Evolutionary conservation across 2,888 invertebrate species (phyloP).

Genomic region (Ametastegia equiseti): DNA sequence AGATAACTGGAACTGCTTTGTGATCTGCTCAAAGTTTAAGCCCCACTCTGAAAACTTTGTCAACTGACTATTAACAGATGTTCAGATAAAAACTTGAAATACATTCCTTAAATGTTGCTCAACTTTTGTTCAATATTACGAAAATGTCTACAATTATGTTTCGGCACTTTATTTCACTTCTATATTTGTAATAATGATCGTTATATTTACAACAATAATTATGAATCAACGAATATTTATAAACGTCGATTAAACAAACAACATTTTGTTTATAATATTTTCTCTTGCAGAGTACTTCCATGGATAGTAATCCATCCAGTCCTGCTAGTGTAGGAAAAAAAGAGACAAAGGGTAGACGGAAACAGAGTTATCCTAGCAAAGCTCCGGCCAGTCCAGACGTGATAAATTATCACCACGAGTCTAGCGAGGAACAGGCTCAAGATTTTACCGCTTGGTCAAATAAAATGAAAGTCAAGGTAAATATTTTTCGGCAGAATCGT

Average conservation of each 20-base stretch:
- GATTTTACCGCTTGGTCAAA: slow-evolving; percentile 73
- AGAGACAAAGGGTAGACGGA: slow-evolving; percentile 84
- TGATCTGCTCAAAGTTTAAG: slow-evolving; percentile 58
- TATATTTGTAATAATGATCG: too few species aligned
- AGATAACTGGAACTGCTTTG: slow-evolving; percentile 73
- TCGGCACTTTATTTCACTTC: background rate
- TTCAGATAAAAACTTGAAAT: slow-evolving; percentile 67
- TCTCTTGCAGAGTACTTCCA: slow-evolving; percentile 67
- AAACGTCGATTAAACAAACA: too few species aligned
- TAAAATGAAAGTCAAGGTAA: slow-evolving; percentile 65
- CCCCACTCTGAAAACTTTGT: slow-evolving; percentile 52
- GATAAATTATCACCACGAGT: slow-evolving; percentile 70
- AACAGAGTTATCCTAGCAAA: slow-evolving; percentile 89
- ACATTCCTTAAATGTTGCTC: background rate
- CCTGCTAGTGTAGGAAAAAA: slow-evolving; percentile 75
- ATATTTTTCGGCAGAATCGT: background rate
- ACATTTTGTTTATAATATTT: slow-evolving; percentile 12
- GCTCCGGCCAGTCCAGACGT: slow-evolving; percentile 75
- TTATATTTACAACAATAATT: slow-evolving; percentile 24
- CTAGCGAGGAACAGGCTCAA: slow-evolving; percentile 71
- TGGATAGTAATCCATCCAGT: slow-evolving; percentile 74
- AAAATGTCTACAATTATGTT: slow-evolving; percentile 29
- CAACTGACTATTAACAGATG: slow-evolving; percentile 74
- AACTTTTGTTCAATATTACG: slow-evolving; percentile 6
- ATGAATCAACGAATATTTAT: background rate